phyloP scores from a whole-genome alignment of 1,140 invertebrate genomes.

The Pinna nobilis region DNA sequence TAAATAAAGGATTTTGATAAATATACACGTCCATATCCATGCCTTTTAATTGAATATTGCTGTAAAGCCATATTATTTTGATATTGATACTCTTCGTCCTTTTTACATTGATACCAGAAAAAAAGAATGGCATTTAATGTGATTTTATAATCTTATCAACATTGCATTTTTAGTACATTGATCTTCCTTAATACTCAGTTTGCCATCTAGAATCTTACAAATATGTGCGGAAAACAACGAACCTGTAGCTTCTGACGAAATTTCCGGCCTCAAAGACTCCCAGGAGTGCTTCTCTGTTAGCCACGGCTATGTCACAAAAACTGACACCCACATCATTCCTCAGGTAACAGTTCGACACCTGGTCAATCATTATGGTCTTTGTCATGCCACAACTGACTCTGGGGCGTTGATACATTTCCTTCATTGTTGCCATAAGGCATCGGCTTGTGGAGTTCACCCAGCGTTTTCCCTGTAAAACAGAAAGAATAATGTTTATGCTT shows the following conservation, averaged over 20 bases:
- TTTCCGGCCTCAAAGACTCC: conserved; percentile 23
- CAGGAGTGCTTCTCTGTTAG: conserved; percentile 23
- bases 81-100: no score
- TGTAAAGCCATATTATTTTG: no score
- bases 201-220: no score
- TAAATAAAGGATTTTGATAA: no score
- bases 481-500: not conserved
- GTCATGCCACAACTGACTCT: conserved; percentile 22
- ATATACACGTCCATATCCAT: no score
- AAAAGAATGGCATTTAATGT: not conserved
- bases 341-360: conserved; percentile 24
- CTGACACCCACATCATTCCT: conserved; percentile 6
- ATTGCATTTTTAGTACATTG: no score
- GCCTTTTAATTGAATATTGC: no score
- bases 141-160: no score
- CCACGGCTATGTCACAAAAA: conserved; percentile 32
- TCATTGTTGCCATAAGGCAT: conserved; percentile 26
- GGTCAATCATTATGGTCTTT: conserved; percentile 25
- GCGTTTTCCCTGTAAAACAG: conserved; percentile 5
- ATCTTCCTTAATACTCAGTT: no score
- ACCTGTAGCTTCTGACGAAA: conserved; percentile 5
- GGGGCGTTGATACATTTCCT: conserved; percentile 7
- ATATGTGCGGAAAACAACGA: not conserved
- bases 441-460: conserved; percentile 13
- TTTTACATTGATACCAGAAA: not conserved